Conservation (phyloP, 2,888 invertebrate species). For the Drymonia ruficornis region DNA sequence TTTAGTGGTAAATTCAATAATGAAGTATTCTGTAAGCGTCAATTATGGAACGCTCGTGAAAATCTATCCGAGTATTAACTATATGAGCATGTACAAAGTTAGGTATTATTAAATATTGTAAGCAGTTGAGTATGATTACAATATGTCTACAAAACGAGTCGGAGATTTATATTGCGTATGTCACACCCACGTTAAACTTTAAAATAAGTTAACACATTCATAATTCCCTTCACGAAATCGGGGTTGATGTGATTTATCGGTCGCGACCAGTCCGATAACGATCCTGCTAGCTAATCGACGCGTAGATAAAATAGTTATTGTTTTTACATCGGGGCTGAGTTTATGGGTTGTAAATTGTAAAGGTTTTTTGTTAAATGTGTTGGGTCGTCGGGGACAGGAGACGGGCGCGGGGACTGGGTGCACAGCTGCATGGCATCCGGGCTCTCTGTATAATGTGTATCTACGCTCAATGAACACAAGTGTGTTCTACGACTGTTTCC, state of each 20-base stretch:
- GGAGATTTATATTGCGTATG: no score
- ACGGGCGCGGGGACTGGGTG: slow-evolving; percentile 45
- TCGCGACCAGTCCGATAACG: slow-evolving; percentile 51
- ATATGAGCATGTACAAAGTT: no score
- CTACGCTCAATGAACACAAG: slow-evolving; percentile 35
- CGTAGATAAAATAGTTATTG: slow-evolving; percentile 42
- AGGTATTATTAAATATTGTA: no score
- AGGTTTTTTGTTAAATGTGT: slow-evolving; percentile 51
- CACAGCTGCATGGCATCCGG: slow-evolving; percentile 75
- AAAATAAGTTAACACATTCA: neutral
- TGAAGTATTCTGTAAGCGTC: neutral
- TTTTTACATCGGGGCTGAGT: slow-evolving; percentile 21
- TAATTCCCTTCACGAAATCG: slow-evolving; percentile 27
- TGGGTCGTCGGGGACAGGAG: slow-evolving; percentile 25
- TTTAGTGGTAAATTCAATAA: no score
- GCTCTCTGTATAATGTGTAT: slow-evolving; percentile 34
- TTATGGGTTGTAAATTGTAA: slow-evolving; percentile 36
- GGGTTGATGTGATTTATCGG: slow-evolving; percentile 48
- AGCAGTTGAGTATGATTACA: no score
- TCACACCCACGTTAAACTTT: no score
- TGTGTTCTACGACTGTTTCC: slow-evolving; percentile 31
- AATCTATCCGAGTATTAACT: no score
- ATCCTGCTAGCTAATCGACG: slow-evolving; percentile 43
- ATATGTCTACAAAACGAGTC: no score
- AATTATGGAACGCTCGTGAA: no score